A percentile compares a stretch with the other conserved stretches of the same genome.
Evolutionary conservation across 1,140 invertebrate species (phyloP).

Genomic region (Neodiprion fabricii): DNA sequence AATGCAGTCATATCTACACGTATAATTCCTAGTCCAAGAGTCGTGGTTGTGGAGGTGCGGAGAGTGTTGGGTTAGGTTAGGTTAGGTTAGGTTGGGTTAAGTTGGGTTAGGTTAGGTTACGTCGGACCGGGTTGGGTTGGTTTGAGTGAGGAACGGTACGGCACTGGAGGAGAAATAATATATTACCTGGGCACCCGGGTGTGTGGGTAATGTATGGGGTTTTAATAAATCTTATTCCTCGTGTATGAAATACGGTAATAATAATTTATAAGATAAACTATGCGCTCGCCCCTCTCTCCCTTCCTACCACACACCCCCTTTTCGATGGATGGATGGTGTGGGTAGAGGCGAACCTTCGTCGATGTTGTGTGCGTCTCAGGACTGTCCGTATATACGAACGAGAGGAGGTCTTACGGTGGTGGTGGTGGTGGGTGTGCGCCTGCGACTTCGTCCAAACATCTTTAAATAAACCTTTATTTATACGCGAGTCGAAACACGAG

Average conservation of each 20-base stretch:
- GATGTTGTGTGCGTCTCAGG: conserved; percentile 19
- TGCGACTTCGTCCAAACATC: conserved; percentile 41
- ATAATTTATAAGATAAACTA: conserved; percentile 60
- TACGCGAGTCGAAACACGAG: conserved; percentile 51
- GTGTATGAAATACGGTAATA: conserved; percentile 59
- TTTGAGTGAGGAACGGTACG: not conserved
- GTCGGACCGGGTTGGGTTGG: not conserved
- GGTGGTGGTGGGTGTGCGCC: conserved; percentile 9
- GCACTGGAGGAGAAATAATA: conserved; percentile 39
- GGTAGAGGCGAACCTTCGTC: conserved; percentile 35
- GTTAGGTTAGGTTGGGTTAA: not conserved
- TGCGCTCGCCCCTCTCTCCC: conserved; percentile 30
- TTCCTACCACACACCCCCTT: conserved; percentile 23
- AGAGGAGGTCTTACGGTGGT: not conserved
- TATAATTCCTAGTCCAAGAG: not conserved
- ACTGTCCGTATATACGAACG: not conserved
- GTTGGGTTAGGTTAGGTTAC: not conserved
- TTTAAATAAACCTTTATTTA: conserved; percentile 63
- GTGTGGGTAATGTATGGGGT: conserved; percentile 49
- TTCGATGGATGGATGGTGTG: no score
- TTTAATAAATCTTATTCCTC: conserved; percentile 60
- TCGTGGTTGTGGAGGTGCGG: not conserved
- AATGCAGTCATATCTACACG: not conserved
- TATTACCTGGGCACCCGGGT: conserved; percentile 42
- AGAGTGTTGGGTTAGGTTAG: not conserved